A percentile compares a stretch with the other conserved stretches of the same genome.
Conservation (phyloP, 2,113 vertebrate species). For the Colaptes auratus region DNA sequence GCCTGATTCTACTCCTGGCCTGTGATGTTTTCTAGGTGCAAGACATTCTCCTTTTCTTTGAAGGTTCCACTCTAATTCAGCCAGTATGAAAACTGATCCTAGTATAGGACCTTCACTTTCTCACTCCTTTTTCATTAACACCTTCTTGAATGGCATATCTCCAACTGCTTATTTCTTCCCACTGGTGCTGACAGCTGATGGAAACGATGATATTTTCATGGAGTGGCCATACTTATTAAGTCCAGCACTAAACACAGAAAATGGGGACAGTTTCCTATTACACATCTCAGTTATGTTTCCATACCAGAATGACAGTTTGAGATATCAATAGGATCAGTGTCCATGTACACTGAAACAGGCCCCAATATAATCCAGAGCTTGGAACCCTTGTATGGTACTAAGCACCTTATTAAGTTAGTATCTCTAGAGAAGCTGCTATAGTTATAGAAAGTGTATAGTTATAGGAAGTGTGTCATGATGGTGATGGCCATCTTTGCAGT, state of each 20-base stretch:
- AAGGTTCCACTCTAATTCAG: background rate
- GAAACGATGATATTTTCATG: background rate
- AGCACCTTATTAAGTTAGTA: background rate
- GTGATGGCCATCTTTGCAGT: background rate
- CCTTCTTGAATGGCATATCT: background rate
- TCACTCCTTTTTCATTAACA: background rate
- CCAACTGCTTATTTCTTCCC: background rate
- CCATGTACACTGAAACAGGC: background rate
- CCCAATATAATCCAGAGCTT: background rate
- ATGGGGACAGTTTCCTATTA: background rate
- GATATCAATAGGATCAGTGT: background rate
- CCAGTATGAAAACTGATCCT: background rate
- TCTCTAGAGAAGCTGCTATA: background rate
- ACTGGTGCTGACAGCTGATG: background rate
- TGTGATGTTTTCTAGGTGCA: background rate
- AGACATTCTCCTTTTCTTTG: background rate
- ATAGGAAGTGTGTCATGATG: too few species aligned
- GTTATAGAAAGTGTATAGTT: background rate
- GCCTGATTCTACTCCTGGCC: background rate
- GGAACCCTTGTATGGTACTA: background rate
- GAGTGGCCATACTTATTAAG: background rate
- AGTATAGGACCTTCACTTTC: background rate
- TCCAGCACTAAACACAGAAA: conserved; percentile 11
- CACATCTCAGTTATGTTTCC: background rate
- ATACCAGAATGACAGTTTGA: background rate